Evolutionary conservation across 2,797 vertebrate species (phyloP).

Genomic region (Rhabdomys pumilio): DNA sequence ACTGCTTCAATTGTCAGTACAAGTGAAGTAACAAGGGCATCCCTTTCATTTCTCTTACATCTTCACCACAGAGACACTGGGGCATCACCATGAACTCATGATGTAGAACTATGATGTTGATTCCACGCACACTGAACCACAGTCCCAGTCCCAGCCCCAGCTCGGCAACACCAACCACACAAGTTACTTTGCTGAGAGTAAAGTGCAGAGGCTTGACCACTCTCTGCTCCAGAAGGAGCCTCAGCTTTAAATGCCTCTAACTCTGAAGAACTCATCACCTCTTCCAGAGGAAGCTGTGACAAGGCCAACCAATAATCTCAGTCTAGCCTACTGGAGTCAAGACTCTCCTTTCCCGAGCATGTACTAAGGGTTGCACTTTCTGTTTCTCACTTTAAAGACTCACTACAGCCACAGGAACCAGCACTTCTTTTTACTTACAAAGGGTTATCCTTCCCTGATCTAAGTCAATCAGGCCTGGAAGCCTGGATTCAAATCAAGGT

Average conservation of each 20-base stretch:
- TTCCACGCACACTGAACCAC: conserved; percentile 4
- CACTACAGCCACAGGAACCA: not conserved
- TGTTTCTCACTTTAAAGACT: conserved; percentile 30
- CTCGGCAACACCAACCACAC: not conserved
- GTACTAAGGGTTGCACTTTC: conserved; percentile 28
- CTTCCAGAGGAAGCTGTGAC: conserved; percentile 21
- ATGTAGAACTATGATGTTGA: conserved; percentile 12
- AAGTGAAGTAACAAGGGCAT: not conserved
- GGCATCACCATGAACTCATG: conserved; percentile 33
- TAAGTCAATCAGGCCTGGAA: conserved; percentile 35
- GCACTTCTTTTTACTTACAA: not conserved
- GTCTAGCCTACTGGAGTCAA: not conserved
- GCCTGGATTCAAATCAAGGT: conserved; percentile 36
- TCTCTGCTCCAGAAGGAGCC: not conserved
- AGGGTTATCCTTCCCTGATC: not conserved
- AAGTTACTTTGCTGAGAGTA: not conserved
- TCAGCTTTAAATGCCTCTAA: conserved; percentile 59
- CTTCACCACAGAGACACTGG: not conserved
- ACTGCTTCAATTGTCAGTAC: conserved; percentile 26
- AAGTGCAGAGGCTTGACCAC: not conserved
- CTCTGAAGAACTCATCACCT: not conserved
- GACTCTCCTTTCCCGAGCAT: not conserved
- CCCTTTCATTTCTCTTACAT: conserved; percentile 6
- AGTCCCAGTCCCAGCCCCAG: conserved; percentile 13
- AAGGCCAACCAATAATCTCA: not conserved